Conservation (phyloP, 92 coral and sea anemone genomes). For the Heliopora coerulea region DNA sequence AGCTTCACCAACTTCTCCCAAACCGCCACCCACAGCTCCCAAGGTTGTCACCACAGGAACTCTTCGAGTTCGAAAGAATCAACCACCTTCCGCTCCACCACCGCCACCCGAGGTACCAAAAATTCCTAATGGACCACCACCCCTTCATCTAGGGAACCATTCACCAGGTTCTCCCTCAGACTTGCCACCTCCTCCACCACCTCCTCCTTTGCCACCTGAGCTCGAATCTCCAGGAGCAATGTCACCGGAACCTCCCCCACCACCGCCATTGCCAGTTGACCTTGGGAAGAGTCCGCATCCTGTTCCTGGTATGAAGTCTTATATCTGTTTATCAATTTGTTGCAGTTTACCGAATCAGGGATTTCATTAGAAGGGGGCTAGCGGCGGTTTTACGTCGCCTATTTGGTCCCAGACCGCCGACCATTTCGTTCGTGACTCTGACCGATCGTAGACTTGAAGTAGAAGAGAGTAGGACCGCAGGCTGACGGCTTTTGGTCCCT, state of each 20-base stretch:
- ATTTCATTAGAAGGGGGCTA: too few relatives aligned
- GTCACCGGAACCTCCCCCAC: conserved; percentile 54
- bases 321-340: too few relatives aligned
- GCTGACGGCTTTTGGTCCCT: too few relatives aligned
- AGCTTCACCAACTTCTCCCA: conserved; percentile 78
- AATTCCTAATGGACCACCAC: conserved; percentile 46
- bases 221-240: conserved; percentile 17
- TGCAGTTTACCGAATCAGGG: too few relatives aligned
- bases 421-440: too few relatives aligned
- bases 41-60: conserved; percentile 69
- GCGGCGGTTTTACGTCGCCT: too few relatives aligned
- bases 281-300: conserved; percentile 33
- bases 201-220: conserved; percentile 68
- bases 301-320: conserved; percentile 47
- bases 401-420: too few relatives aligned
- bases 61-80: conserved; percentile 51
- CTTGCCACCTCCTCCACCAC: conserved; percentile 77
- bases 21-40: conserved; percentile 86
- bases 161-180: conserved; percentile 51
- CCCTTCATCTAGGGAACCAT: conserved; percentile 50
- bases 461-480: too few relatives aligned
- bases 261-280: conserved; percentile 45
- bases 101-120: conserved; percentile 47
- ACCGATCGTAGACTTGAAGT: too few relatives aligned
- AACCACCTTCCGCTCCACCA: conserved; percentile 46